Conservation (phyloP, 1,140 invertebrate genomes). For the Aleiodes sp. region DNA sequence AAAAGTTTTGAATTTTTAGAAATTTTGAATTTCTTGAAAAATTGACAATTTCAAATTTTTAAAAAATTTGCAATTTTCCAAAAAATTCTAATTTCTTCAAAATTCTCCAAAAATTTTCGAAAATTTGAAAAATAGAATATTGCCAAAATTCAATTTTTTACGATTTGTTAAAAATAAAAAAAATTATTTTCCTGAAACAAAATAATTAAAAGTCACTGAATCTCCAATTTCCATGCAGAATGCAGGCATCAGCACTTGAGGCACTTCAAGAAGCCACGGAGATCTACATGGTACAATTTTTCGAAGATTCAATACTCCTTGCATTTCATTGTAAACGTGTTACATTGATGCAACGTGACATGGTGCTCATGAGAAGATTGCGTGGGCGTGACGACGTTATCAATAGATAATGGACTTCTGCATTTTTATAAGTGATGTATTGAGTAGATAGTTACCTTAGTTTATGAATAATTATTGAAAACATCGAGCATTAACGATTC, state of each 20-base stretch:
- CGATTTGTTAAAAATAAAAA: no score
- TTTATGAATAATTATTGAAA: neutral
- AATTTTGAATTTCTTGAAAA: no score
- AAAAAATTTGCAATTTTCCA: no score
- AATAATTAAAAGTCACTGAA: neutral
- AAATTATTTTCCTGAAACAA: neutral
- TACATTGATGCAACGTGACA: constrained; percentile 78
- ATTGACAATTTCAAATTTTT: no score
- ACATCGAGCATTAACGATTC: no score
- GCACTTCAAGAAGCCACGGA: constrained; percentile 77
- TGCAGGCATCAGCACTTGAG: constrained; percentile 69
- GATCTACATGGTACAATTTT: constrained; percentile 79
- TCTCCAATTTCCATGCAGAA: constrained; percentile 44
- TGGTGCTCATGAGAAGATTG: constrained; percentile 58
- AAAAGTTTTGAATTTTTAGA: no score
- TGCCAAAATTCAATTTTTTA: neutral
- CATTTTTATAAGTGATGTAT: neutral
- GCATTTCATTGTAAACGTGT: constrained; percentile 78
- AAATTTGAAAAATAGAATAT: neutral
- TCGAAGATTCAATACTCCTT: constrained; percentile 78
- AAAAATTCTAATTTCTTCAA: no score
- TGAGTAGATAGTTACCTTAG: neutral
- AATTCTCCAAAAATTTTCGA: neutral
- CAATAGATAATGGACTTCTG: constrained; percentile 43
- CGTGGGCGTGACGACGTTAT: constrained; percentile 56